Base-by-base conservation (phyloP, 2,888 invertebrate genomes). In the Frankliniella intonsa region DNA sequence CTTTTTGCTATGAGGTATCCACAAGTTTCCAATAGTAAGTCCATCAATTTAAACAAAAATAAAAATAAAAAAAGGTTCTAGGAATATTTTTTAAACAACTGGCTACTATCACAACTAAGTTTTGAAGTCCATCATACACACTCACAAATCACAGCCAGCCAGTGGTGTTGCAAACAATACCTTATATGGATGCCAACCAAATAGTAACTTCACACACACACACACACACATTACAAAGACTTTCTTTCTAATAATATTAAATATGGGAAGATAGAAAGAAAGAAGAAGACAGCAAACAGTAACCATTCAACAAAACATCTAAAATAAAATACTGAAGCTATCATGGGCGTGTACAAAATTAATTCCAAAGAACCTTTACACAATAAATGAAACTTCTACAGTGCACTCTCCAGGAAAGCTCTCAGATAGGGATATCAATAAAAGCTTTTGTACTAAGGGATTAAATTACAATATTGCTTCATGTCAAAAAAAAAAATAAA, bases 371-470 rank as follows among this genome's bases (percentile, higher is more conserved):
- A 17, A n/a, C 14, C n/a, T 17, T 12, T 76, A 25, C 25, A 25
- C 22, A 12, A 11, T 25, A 1, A 76, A 25, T 25, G 25, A 76
- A 25, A 3, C 22, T 2, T 25, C 25, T 76, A 25, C 25, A 76
- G 69, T 25, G 25, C 17, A 62, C 55, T 14, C 55, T 55, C 38
- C 38, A 38, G 38, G 55, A 17, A 12, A 55, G 14, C 17, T 14
- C 22, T 22, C 10, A 69, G 69, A 76, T 22, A 76, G 12, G 12
- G 25, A 76, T 12, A 76, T 25, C 9, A 25, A 8, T 22, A 22
- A 76, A 76, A 19, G 19, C 55, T 76, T 76, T 76, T 76, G 69
- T 76, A 76, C 69, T 76, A 76, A 76, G 25, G 69, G 69, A 12
- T 76, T 76, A 22, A 76, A 76, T 25, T 25, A 12, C 25, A 25